phyloP scores from a whole-genome alignment of 2,113 vertebrate species.

The Spilogale gracilis region DNA sequence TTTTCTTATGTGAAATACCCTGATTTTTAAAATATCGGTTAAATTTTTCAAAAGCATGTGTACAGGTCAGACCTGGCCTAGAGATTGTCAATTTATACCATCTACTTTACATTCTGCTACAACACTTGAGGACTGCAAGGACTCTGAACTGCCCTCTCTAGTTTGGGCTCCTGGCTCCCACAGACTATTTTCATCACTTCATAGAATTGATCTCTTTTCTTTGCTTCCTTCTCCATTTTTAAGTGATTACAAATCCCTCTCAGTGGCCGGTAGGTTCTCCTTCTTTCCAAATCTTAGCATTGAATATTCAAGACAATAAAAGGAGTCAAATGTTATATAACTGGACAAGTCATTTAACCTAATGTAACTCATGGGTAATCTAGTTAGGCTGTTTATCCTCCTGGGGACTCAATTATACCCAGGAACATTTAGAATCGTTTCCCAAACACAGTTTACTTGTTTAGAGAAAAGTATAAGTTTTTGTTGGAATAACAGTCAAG shows the following conservation, averaged over 20 bases:
- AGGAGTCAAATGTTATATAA: neutral
- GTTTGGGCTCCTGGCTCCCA: neutral
- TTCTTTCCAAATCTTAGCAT: neutral
- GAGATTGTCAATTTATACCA: neutral
- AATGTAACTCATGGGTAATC: neutral
- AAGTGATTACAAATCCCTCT: neutral
- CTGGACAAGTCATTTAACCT: neutral
- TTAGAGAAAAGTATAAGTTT: neutral
- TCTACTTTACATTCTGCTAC: neutral
- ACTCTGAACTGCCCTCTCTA: neutral
- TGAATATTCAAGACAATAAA: neutral
- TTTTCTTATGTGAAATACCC: neutral
- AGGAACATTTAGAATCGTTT: neutral
- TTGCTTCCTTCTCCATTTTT: neutral
- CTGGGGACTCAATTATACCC: neutral
- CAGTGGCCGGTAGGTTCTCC: neutral
- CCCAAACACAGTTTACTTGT: neutral
- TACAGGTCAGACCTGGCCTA: neutral
- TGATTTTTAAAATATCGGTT: neutral
- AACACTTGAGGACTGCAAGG: too few species aligned
- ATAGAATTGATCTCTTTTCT: neutral
- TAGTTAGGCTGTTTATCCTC: neutral
- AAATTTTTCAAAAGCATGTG: neutral
- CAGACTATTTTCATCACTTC: neutral
- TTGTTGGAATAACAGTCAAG: neutral